Conservation (phyloP, 2,113 vertebrate genomes). For the Ifrita kowaldi region DNA sequence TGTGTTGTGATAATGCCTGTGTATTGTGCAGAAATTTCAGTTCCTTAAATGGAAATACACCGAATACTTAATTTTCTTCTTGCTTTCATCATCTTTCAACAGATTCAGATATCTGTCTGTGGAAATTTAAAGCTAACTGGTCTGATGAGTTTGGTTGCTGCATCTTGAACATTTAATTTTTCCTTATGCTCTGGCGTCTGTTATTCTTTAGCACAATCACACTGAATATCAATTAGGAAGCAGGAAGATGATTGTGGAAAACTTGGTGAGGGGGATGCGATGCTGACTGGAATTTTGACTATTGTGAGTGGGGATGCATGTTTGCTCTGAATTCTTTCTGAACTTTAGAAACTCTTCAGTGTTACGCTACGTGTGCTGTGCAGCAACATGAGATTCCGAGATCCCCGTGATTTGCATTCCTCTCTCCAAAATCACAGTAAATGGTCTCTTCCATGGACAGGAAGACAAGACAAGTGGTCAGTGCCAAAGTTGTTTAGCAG, state of each 20-base stretch:
- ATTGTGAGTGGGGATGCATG: neutral
- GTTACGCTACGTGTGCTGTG: neutral
- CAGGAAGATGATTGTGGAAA: constrained; percentile 6
- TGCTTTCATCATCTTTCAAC: neutral
- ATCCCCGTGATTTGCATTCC: neutral
- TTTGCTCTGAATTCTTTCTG: neutral
- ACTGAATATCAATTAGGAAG: constrained; percentile 65
- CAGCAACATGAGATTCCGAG: neutral
- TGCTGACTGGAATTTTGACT: neutral
- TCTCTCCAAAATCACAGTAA: neutral
- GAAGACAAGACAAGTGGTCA: constrained; percentile 37
- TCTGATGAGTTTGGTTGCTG: neutral
- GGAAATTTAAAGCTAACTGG: constrained; percentile 18
- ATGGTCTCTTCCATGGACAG: neutral
- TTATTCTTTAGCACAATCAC: constrained; percentile 35
- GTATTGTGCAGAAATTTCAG: neutral
- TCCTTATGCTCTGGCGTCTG: constrained; percentile 64
- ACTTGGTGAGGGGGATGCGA: neutral
- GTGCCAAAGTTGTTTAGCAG: constrained; percentile 59
- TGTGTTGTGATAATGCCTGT: neutral
- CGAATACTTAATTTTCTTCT: neutral
- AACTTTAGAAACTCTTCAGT: neutral
- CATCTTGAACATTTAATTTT: constrained; percentile 58
- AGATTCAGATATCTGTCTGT: neutral
- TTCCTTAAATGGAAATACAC: neutral